Evolutionary conservation across 1,140 invertebrate genomes (phyloP).

Genomic region (Pristionchus pacificus): DNA sequence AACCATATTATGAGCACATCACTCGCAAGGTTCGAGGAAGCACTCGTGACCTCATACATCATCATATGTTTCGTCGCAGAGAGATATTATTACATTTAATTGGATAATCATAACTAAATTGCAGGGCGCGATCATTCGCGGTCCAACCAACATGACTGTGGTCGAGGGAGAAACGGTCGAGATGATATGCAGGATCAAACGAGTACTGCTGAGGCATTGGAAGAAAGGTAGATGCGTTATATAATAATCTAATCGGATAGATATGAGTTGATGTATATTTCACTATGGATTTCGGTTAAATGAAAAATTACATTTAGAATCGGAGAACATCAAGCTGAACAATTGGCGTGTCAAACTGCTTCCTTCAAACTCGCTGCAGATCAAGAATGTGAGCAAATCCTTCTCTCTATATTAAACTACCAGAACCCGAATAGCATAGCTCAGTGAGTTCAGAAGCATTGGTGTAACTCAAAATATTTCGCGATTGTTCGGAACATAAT

Average conservation of each 20-base stretch:
- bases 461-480: too few relatives aligned
- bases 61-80: not conserved
- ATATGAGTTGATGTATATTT: constrained; percentile 10
- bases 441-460: too few relatives aligned
- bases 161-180: constrained; percentile 4
- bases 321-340: constrained; percentile 1
- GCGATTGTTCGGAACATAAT: too few relatives aligned
- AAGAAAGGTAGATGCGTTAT: constrained; percentile 29
- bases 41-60: not conserved
- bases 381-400: constrained; percentile 27
- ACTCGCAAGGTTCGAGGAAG: not conserved
- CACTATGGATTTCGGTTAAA: not conserved
- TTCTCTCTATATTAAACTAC: too few relatives aligned
- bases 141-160: constrained; percentile 22
- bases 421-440: too few relatives aligned
- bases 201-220: constrained; percentile 36
- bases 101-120: constrained; percentile 20
- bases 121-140: constrained; percentile 17
- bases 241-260: not conserved
- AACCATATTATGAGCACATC: too few relatives aligned
- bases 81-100: constrained; percentile 10
- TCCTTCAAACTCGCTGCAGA: constrained; percentile 35
- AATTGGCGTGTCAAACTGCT: constrained; percentile 24
- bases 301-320: not conserved
- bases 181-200: constrained; percentile 12